Conservation (phyloP, 2,113 vertebrate species). For the Cichladusa arquata region DNA sequence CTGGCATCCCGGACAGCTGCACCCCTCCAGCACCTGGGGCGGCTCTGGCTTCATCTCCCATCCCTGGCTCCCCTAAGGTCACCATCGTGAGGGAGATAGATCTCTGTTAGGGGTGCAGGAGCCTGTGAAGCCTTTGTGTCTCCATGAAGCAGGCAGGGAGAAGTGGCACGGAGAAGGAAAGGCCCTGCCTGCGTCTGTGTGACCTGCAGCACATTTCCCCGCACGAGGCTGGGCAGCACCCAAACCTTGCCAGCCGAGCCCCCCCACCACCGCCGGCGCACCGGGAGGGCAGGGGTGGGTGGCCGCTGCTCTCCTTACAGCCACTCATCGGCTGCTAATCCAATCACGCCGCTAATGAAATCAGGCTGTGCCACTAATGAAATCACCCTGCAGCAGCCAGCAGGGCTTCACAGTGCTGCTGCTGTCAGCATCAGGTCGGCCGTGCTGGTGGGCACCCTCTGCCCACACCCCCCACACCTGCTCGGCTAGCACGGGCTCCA, state of each 20-base stretch:
- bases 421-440: rapidly evolving
- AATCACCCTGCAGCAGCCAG: neutral
- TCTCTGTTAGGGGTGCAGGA: rapidly evolving
- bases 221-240: rapidly evolving
- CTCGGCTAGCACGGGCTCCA: rapidly evolving
- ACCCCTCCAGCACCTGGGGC: rapidly evolving
- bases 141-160: rapidly evolving
- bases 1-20: rapidly evolving
- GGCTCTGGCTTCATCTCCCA: rapidly evolving
- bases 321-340: neutral
- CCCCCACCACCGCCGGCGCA: rapidly evolving
- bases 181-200: too few relatives aligned
- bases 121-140: neutral
- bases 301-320: neutral
- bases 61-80: neutral
- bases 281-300: neutral
- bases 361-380: conserved; percentile 40
- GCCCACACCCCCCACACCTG: rapidly evolving
- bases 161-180: rapidly evolving
- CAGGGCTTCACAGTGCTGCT: rapidly evolving
- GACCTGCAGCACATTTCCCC: rapidly evolving
- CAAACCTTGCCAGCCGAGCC: neutral
- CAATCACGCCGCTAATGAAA: conserved; percentile 43
- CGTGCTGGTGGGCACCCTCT: rapidly evolving
- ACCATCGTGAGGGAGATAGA: rapidly evolving